A percentile compares a stretch with the other conserved stretches of the same genome.
phyloP scores from a whole-genome alignment of 2,888 invertebrate species.

The Margaritifera margaritifera region DNA sequence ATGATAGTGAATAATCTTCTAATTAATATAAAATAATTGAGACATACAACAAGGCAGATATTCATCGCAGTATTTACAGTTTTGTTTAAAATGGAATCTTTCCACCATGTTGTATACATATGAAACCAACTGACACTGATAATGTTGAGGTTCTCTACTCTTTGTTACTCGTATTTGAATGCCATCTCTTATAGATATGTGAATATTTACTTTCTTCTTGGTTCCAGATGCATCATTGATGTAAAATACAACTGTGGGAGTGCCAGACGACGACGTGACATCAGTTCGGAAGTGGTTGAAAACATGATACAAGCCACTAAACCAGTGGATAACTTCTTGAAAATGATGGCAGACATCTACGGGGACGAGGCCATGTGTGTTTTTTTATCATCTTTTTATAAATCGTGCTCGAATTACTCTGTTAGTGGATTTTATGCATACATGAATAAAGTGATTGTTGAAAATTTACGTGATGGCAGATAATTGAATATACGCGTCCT shows the following conservation, averaged over 20 bases:
- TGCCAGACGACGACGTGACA: conserved; percentile 15
- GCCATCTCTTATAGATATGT: background rate
- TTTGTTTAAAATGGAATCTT: too few species aligned
- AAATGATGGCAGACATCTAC: conserved; percentile 28
- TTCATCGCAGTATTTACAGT: too few species aligned
- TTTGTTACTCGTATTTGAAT: too few species aligned
- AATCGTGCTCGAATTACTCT: background rate
- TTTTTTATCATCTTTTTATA: background rate
- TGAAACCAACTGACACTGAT: too few species aligned
- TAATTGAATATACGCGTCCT: too few species aligned
- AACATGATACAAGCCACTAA: conserved; percentile 21
- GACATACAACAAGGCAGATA: too few species aligned
- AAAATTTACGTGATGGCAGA: too few species aligned
- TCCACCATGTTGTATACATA: too few species aligned
- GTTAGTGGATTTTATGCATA: background rate
- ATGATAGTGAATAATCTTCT: too few species aligned
- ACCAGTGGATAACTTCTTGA: conserved; percentile 30
- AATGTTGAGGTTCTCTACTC: too few species aligned
- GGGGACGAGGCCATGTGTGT: conserved; percentile 34
- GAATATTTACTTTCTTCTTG: background rate
- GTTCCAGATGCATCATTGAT: conserved; percentile 21
- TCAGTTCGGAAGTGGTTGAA: conserved; percentile 25
- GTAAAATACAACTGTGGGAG: conserved; percentile 13
- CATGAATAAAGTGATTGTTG: background rate
- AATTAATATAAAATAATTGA: too few species aligned